phyloP scores from a whole-genome alignment of 1,140 invertebrate species.

The Wasmannia auropunctata region DNA sequence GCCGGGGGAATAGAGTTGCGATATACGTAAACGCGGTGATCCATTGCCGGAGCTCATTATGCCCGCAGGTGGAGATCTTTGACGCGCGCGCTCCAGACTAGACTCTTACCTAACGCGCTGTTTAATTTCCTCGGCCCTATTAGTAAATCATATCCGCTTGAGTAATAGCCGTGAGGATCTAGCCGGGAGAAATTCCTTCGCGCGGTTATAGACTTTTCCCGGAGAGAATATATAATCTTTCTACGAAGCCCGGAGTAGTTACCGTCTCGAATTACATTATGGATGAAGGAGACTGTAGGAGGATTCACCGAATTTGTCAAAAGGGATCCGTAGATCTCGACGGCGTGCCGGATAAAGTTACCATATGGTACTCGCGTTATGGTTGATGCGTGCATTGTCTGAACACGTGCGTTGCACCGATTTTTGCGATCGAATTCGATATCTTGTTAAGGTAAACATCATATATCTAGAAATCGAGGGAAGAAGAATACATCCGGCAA shows the following conservation, averaged over 20 bases:
- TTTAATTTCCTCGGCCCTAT: constrained; percentile 64
- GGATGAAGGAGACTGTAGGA: constrained; percentile 68
- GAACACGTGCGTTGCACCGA: constrained; percentile 44
- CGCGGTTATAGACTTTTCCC: constrained; percentile 57
- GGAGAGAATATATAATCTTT: constrained; percentile 65
- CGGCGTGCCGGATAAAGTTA: constrained; percentile 64
- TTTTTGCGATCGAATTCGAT: constrained; percentile 42
- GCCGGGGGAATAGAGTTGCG: neutral
- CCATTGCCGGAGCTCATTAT: constrained; percentile 21
- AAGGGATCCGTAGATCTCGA: constrained; percentile 65
- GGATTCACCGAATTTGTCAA: constrained; percentile 72
- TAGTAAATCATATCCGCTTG: constrained; percentile 69
- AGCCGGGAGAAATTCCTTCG: constrained; percentile 39
- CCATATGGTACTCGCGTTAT: constrained; percentile 40
- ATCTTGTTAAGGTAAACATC: constrained; percentile 8
- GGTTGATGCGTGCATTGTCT: constrained; percentile 49
- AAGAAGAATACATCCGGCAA: neutral
- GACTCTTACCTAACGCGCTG: constrained; percentile 56
- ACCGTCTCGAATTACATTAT: constrained; percentile 75
- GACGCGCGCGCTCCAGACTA: neutral
- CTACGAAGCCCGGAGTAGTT: constrained; percentile 64
- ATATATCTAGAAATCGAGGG: neutral
- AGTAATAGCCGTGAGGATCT: constrained; percentile 59
- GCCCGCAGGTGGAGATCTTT: constrained; percentile 37
- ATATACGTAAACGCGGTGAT: constrained; percentile 20